phyloP scores from a whole-genome alignment of 2,113 vertebrate genomes.

The Epinephelus fuscoguttatus region DNA sequence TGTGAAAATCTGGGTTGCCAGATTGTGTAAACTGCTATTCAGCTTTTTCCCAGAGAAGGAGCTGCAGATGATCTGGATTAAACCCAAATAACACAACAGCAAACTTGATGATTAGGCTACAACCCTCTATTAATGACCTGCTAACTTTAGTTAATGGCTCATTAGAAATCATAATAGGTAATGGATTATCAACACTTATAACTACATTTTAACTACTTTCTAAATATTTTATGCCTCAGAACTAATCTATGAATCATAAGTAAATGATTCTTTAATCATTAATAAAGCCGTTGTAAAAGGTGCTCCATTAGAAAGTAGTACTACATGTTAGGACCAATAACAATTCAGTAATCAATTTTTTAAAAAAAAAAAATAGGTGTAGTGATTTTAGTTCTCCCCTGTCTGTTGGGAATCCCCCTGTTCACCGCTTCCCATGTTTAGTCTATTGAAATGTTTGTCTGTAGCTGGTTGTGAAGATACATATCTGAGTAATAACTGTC shows the following conservation, averaged over 20 bases:
- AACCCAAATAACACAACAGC: no score
- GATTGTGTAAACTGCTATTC: not conserved
- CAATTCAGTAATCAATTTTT: no score
- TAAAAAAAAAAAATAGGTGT: no score
- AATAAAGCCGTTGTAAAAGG: not conserved
- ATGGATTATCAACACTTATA: no score
- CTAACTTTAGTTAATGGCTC: no score
- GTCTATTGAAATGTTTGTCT: not conserved
- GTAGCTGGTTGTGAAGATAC: not conserved
- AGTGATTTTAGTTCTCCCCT: not conserved
- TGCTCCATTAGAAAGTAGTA: not conserved
- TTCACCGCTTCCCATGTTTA: not conserved
- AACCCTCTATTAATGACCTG: no score
- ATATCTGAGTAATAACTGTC: slow-evolving; percentile 12
- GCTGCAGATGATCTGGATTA: not conserved
- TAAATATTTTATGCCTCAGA: not conserved
- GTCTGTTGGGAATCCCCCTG: no score
- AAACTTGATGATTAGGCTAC: no score
- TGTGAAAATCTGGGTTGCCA: no score
- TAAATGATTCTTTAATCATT: not conserved
- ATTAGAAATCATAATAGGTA: no score
- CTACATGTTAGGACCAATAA: not conserved
- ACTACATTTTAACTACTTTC: not conserved
- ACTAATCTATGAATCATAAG: no score
- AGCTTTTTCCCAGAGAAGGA: no score